Conservation (phyloP, 2,888 invertebrate genomes). For the Himalopsyche kuldschensis region DNA sequence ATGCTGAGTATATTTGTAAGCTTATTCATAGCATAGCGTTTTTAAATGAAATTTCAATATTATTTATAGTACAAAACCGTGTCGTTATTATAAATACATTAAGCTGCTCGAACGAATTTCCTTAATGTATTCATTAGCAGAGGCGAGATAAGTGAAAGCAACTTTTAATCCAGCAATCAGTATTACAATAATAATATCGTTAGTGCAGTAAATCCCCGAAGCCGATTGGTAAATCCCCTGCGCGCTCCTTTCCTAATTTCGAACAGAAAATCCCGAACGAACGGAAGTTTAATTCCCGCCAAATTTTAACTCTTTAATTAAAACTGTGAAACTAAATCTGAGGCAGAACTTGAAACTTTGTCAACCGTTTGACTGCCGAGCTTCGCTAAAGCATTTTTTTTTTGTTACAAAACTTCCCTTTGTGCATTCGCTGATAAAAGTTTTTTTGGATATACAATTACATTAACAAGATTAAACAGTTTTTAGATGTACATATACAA, state of each 20-base stretch:
- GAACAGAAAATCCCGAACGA: background rate
- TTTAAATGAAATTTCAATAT: too few relatives aligned
- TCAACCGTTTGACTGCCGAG: background rate
- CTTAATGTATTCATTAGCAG: background rate
- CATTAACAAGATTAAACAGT: too few relatives aligned
- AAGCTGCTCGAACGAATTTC: background rate
- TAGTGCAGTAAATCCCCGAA: background rate
- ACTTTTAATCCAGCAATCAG: background rate
- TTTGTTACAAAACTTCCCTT: background rate
- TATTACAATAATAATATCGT: background rate
- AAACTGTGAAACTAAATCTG: background rate
- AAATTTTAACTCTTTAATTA: background rate
- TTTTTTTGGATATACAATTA: too few relatives aligned
- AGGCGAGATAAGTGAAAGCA: background rate
- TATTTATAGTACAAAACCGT: too few relatives aligned
- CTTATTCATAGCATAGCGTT: too few relatives aligned
- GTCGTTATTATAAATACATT: background rate
- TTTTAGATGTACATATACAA: too few relatives aligned
- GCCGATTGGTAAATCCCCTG: background rate
- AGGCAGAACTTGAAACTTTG: background rate
- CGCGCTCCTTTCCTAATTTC: background rate
- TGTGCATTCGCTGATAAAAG: background rate
- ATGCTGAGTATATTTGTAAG: too few relatives aligned
- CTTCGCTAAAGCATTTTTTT: background rate
- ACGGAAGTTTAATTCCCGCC: background rate